These are phyloP conservation scores for Nymphalis io DNA, from an alignment of 1,140 invertebrate species.

Conservation along the genomic window DNA sequence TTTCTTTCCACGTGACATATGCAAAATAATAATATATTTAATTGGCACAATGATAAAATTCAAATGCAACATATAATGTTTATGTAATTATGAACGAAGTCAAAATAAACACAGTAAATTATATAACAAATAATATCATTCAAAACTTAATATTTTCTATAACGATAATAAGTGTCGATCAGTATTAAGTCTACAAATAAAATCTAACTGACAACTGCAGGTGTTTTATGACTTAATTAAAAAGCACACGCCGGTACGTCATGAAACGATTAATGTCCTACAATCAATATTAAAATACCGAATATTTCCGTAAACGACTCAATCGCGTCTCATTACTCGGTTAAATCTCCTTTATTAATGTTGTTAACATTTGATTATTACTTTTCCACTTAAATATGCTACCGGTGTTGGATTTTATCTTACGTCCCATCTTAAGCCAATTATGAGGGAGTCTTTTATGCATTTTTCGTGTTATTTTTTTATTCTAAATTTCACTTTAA, in stretches of 20 bases:
- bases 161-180: not conserved
- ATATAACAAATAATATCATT: too few species aligned
- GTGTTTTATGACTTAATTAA: constrained; percentile 24
- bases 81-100: too few species aligned
- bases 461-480: constrained; percentile 17
- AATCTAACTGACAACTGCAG: not conserved
- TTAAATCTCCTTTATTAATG: constrained; percentile 29
- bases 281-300: constrained; percentile 6
- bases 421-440: constrained; percentile 19
- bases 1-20: too few species aligned
- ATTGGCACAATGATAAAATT: too few species aligned
- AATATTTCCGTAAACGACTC: constrained; percentile 23
- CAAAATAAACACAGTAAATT: too few species aligned
- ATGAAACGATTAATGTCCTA: constrained; percentile 11
- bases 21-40: too few species aligned
- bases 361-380: constrained; percentile 19
- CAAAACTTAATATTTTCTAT: not conserved
- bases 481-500: constrained; percentile 11
- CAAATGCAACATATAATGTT: too few species aligned
- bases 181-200: not conserved
- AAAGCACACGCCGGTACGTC: not conserved
- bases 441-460: constrained; percentile 19
- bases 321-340: constrained; percentile 13
- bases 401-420: constrained; percentile 30
- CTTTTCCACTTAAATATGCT: constrained; percentile 23